Base-by-base conservation (phyloP, 2,797 vertebrate genomes). In the Ataeniobius toweri region DNA sequence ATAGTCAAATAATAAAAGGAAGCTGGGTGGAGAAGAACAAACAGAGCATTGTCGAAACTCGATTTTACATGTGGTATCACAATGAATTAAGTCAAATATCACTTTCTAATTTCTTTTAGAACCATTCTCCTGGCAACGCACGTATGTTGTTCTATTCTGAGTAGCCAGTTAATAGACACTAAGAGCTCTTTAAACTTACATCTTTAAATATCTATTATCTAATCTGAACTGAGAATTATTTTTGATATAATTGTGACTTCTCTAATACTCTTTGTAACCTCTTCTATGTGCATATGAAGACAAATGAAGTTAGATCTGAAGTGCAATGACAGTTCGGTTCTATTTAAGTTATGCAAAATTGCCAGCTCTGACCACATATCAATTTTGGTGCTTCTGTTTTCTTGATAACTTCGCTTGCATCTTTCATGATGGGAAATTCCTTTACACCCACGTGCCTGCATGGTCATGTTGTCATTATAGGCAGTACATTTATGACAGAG, bases 361-460 rank as follows among this genome's bases (percentile, higher is more conserved):
- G 13, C 31, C 58, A 18, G n/a, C n/a, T 58, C n/a, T 58, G 55
- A 58, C 24, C 8, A 31, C 26, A 31, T 61, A 28, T 18, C 14
- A 31, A 39, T 83, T 51, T 76, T 22, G 22, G 71, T 53, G 68
- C 76, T 72, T 77, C 81, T 55, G 53, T 74, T 91, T 89, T 88
- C 84, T 88, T 82, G 81, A 58, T 61, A 18, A 59, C 76, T 83
- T 77, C 83, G 71, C 80, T 82, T 41, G 71, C 78, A 90, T 81
- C 82, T 94, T 93, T 85, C 83, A 86, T 93, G 92, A 95, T 71
- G 70, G 77, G 74, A 91, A 88, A 95, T 94, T 94, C 92, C 92
- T 94, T 90, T 48, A 88, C 28, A 83, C 90, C 88, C 82, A 88
- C 92, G 91, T 91, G 90, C 81, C 80, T 76, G 77, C 92, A 46